Base-by-base conservation (phyloP, 1,140 invertebrate genomes). In the Saxidomus purpurata region DNA sequence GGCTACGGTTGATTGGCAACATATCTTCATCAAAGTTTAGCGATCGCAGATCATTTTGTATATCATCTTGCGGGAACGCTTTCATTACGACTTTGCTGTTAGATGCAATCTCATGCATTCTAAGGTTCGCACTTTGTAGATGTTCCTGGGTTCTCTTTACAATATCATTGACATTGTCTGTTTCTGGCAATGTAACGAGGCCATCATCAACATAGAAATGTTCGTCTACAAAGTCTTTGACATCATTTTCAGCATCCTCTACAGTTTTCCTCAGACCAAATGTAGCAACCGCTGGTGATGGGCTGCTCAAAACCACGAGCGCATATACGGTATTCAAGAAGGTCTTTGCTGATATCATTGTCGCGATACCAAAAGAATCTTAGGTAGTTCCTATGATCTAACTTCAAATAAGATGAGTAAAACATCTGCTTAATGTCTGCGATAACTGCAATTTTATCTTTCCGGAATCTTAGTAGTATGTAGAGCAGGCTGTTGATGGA, bases 401-500 rank as follows among this genome's bases (percentile, higher is more conserved):
- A 22, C 0, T 8, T 34, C 2, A 91, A 87, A 31, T 28, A 19
- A 40, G 88, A 61, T 13, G n/a, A 61, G 52, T 91, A 74, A 49
- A 90, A 90, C 89, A 91, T 90, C 19, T 80, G 31, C 61, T 91
- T 47, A 13, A 90, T 80, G 55, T 90, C 91, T 17, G 28, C 77
- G 2, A 47, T 80, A 28, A 91, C 19, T 19, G 79, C 91, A n/a
- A 91, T 34, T 31, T 6, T 11, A 25, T 83, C 74, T 22, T n/a
- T 17, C 22, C 91, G 80, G 71, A 92, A 93, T 19, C 89, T 82
- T 6, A 91, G n/a, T 8, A 93, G 77, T 13, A 92, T 81, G 13
- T 69, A 87, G 9, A 91, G n/a, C 22, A 91, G 38, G 40, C 81
- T 87, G 61, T 47, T 93, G 91, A 96, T 95, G 0, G 96, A 49